Evolutionary conservation across 2,797 vertebrate species (phyloP).

Genomic region (Acipenser ruthenus): DNA sequence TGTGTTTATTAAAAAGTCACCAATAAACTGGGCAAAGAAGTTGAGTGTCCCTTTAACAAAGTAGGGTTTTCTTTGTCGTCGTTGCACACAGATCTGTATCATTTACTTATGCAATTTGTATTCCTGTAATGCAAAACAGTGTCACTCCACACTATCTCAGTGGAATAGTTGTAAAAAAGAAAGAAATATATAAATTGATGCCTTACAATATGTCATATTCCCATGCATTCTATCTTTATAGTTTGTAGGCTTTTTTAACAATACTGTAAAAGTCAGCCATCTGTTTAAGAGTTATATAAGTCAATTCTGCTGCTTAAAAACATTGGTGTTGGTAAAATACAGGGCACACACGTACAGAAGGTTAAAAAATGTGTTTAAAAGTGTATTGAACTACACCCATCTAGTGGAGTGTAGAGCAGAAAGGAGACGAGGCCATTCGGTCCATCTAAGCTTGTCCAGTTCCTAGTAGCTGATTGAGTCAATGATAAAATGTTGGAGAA

Average conservation of each 20-base stretch:
- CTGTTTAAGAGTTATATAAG: background rate
- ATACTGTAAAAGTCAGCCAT: conserved; percentile 6
- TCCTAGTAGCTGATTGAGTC: too few relatives aligned
- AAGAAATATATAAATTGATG: conserved; percentile 31
- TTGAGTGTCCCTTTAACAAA: conserved; percentile 22
- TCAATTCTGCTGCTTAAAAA: background rate
- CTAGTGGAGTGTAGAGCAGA: too few relatives aligned
- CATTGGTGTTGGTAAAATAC: background rate
- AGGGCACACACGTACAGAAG: too few relatives aligned
- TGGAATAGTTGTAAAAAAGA: conserved; percentile 31
- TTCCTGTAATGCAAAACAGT: conserved; percentile 34
- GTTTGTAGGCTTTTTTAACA: conserved; percentile 14
- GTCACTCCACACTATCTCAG: conserved; percentile 25
- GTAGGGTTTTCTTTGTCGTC: conserved; percentile 37
- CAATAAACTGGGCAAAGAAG: conserved; percentile 1
- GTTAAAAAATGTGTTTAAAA: too few relatives aligned
- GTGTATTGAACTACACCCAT: too few relatives aligned
- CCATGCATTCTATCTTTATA: conserved; percentile 15
- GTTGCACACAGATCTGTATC: conserved; percentile 42
- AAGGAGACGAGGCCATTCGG: too few relatives aligned
- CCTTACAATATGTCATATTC: conserved; percentile 36
- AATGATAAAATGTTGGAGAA: too few relatives aligned
- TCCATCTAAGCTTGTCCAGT: too few relatives aligned
- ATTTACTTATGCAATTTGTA: conserved; percentile 54
- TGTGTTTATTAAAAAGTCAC: conserved; percentile 22